A percentile compares a stretch with the other conserved stretches of the same genome.
Evolutionary conservation across 2,113 vertebrate genomes (phyloP).

Genomic region (Junco hyemalis): DNA sequence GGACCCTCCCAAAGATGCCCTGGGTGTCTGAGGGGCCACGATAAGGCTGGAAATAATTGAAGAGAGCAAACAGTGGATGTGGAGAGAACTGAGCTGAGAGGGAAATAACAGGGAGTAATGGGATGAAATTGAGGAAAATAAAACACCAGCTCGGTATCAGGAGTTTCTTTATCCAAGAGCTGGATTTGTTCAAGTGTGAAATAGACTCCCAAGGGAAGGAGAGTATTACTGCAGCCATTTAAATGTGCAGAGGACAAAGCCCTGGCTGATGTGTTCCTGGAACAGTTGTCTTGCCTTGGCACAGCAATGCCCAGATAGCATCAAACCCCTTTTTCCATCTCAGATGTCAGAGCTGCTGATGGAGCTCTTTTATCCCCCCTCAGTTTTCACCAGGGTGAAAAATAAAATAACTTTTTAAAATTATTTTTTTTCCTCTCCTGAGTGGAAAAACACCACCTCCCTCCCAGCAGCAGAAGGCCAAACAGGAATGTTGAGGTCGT

Average conservation of each 20-base stretch:
- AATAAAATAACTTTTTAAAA: background rate
- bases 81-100: background rate
- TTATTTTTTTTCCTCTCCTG: accelerated
- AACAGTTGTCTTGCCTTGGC: conserved; percentile 14
- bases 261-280: background rate
- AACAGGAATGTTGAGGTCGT: background rate
- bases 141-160: background rate
- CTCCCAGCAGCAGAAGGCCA: background rate
- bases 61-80: background rate
- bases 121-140: background rate
- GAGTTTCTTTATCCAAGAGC: background rate
- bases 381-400: background rate
- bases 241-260: conserved; percentile 44
- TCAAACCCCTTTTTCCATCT: background rate
- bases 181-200: conserved; percentile 54
- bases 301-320: background rate
- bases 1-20: background rate
- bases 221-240: conserved; percentile 12
- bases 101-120: background rate
- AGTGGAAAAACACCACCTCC: background rate
- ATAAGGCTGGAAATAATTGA: conserved; percentile 20
- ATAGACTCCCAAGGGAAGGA: conserved; percentile 40
- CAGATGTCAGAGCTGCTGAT: background rate
- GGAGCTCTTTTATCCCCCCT: background rate
- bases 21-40: background rate